Conservation (phyloP, 2,113 vertebrate genomes). For the Xenopus borealis region DNA sequence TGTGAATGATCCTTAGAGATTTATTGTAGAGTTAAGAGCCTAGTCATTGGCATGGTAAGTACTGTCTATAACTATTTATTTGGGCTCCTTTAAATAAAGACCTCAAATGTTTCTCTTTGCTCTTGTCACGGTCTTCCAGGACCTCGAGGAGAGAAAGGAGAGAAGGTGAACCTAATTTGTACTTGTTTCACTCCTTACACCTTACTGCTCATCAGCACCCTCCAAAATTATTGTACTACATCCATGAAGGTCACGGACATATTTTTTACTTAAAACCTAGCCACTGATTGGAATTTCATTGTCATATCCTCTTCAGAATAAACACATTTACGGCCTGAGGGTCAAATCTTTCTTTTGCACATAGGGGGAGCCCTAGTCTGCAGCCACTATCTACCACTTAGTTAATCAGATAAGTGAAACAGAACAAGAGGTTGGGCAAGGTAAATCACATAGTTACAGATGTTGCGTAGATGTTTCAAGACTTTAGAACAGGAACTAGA, state of each 20-base stretch:
- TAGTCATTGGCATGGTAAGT: too few relatives aligned
- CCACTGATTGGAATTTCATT: not conserved
- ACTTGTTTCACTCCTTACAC: not conserved
- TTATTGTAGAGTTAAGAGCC: too few relatives aligned
- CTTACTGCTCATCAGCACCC: constrained; percentile 8
- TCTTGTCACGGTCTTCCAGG: constrained; percentile 78
- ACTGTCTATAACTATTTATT: too few relatives aligned
- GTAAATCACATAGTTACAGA: too few relatives aligned
- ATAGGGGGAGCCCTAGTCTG: constrained; percentile 87
- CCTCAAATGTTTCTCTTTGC: constrained; percentile 1
- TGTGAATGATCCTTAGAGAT: too few relatives aligned
- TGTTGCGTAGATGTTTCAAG: too few relatives aligned
- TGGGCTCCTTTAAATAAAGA: too few relatives aligned
- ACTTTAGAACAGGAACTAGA: too few relatives aligned
- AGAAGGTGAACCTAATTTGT: constrained; percentile 75
- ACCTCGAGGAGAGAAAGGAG: constrained; percentile 86
- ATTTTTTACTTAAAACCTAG: not conserved
- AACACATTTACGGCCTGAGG: not conserved
- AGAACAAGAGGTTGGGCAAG: too few relatives aligned
- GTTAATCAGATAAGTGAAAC: constrained; percentile 79
- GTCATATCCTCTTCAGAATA: too few relatives aligned
- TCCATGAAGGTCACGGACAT: constrained; percentile 4
- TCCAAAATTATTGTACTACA: too few relatives aligned
- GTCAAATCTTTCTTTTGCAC: not conserved
- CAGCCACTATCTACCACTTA: constrained; percentile 83